phyloP scores from a whole-genome alignment of 2,888 invertebrate species.

The Tiliacea citrago region DNA sequence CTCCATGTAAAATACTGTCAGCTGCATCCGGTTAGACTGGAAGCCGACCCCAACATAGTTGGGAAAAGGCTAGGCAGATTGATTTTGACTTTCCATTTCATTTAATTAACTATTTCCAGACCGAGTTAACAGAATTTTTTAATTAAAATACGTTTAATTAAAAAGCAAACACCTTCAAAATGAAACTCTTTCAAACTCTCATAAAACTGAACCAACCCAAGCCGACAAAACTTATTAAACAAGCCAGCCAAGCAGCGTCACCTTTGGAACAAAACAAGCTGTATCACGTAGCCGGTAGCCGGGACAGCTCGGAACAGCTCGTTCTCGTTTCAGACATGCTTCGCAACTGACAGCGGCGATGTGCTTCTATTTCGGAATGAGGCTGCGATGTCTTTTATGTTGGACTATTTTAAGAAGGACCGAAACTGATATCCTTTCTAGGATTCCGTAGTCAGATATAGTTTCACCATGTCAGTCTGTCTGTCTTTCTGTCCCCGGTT shows the following conservation, averaged over 20 bases:
- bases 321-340: conserved; percentile 24
- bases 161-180: neutral
- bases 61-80: too few relatives aligned
- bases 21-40: too few relatives aligned
- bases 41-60: too few relatives aligned
- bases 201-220: neutral
- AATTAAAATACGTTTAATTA: neutral
- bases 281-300: conserved; percentile 39
- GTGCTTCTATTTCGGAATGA: conserved; percentile 45
- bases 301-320: conserved; percentile 29
- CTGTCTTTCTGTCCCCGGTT: too few relatives aligned
- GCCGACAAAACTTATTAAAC: conserved; percentile 22
- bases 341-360: conserved; percentile 35
- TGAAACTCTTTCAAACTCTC: neutral
- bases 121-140: neutral
- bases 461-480: too few relatives aligned
- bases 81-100: too few relatives aligned
- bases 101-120: neutral
- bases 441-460: too few relatives aligned
- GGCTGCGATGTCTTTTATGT: conserved; percentile 19
- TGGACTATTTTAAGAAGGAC: conserved; percentile 10
- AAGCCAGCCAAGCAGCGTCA: conserved; percentile 13
- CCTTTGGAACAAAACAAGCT: conserved; percentile 42
- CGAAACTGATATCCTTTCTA: neutral
- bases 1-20: too few relatives aligned